Base-by-base conservation (phyloP, 2,888 invertebrate species). In the Aelia acuminata region DNA sequence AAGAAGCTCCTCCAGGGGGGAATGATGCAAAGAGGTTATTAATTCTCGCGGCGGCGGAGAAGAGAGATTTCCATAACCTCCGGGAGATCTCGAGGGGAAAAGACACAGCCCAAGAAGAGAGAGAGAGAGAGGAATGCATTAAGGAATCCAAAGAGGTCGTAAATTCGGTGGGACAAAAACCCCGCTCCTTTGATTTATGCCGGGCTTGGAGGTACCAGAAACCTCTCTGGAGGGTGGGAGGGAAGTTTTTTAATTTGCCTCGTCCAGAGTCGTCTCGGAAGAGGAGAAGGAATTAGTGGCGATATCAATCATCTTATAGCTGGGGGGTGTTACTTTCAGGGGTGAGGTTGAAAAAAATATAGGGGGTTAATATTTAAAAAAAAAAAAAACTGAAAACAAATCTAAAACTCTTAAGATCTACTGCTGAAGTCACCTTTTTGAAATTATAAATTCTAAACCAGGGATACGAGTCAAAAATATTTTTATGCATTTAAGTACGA, bases 1-100 rank as follows among this genome's bases (percentile, higher is more conserved):
- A 70, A 70, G 63, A 70, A 70, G 63, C 63, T 70, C 63, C 63
- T 35, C n/a, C n/a, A n/a, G n/a, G n/a, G 63, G 35, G 63, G 35
- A 26, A 70, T 70, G 63, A 63, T 70, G 63, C 63, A 35, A 70
- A 35, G 63, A 35, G 63, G 63, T 70, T 70, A 70, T 70, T 70
- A 70, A 70, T 70, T 70, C 63, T 70, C 63, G 35, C 63, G 31
- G 13, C 31, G 26, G 53, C n/a, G n/a, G n/a, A 57, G 26, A 57
- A 11, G 57, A 57, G 35, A 70, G 63, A 70, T 70, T 70, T 70
- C 63, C 63, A 70, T 70, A 70, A 70, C 63, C 63, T 4, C 63
- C 63, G 35, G 35, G 35, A 70, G 63, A 70, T 70, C 63, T 35
- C 18, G 18, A 20, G 20, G 18, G 63, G 63, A 70, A 70, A 70